phyloP scores from a whole-genome alignment of 2,113 vertebrate genomes.

The Trinectes maculatus region DNA sequence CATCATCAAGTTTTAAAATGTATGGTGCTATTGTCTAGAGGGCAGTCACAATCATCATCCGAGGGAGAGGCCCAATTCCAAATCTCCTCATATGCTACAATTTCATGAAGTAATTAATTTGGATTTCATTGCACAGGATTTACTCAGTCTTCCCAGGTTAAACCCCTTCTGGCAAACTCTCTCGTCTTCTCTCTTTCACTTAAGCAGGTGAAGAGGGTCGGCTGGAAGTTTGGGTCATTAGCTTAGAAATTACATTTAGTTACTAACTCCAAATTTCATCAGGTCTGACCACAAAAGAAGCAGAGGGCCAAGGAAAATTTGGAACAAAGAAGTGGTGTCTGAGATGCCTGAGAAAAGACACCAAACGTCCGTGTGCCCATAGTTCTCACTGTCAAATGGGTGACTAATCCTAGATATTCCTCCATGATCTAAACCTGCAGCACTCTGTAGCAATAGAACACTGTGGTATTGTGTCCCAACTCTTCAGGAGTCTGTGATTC shows the following conservation, averaged over 20 bases:
- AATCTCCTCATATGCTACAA: conserved; percentile 25
- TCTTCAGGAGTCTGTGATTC: conserved; percentile 70
- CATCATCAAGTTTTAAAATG: conserved; percentile 13
- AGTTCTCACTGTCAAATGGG: conserved; percentile 63
- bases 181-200: too few species aligned
- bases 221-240: conserved; percentile 48
- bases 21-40: conserved; percentile 3
- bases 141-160: too few species aligned
- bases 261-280: conserved; percentile 66
- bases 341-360: conserved; percentile 67
- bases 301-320: conserved; percentile 74
- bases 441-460: conserved; percentile 67
- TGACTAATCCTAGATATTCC: conserved; percentile 74
- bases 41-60: neutral
- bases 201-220: conserved; percentile 7
- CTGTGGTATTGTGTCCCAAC: conserved; percentile 71
- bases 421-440: conserved; percentile 78
- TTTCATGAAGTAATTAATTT: conserved; percentile 23
- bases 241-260: conserved; percentile 66
- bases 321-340: conserved; percentile 67
- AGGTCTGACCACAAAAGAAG: conserved; percentile 69
- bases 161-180: too few species aligned
- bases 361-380: conserved; percentile 56
- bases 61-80: neutral
- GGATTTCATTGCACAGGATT: too few species aligned